phyloP scores from a whole-genome alignment of 1,140 invertebrate genomes.

The Trichonephila clavipes region DNA sequence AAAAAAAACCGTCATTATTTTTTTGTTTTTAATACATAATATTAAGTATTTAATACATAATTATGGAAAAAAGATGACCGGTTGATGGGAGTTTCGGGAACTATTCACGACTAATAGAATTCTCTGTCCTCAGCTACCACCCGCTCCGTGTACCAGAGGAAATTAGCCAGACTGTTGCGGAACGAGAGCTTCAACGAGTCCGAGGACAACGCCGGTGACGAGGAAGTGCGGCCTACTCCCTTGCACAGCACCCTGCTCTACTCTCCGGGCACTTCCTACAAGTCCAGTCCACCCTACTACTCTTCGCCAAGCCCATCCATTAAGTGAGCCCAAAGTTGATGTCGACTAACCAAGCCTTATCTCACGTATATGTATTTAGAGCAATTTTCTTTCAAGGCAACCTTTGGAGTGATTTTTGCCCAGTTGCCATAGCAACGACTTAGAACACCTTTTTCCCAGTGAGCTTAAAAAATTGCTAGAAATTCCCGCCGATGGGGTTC shows the following conservation, averaged over 20 bases:
- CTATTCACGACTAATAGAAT: not conserved
- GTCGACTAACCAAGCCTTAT: no score
- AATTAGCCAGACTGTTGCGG: conserved; percentile 13
- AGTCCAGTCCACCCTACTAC: not conserved
- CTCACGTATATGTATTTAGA: no score
- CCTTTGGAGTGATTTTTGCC: no score
- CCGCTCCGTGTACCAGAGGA: conserved; percentile 56
- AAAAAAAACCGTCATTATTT: no score
- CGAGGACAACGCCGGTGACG: conserved; percentile 7
- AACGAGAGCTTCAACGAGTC: conserved; percentile 49
- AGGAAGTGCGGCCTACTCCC: conserved; percentile 11
- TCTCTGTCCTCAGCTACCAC: conserved; percentile 27
- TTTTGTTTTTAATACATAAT: no score
- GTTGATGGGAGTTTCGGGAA: not conserved
- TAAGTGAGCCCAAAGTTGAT: not conserved
- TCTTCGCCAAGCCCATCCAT: not conserved
- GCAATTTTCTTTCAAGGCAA: no score
- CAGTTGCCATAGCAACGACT: no score
- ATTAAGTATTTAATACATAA: no score
- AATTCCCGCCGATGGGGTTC: no score
- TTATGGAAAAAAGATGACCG: no score
- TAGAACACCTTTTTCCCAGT: no score
- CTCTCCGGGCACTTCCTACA: not conserved
- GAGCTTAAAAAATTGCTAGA: no score
- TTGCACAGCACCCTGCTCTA: not conserved